Evolutionary conservation across 2,888 invertebrate genomes (phyloP).

Genomic region (Lacanobia oleracea): DNA sequence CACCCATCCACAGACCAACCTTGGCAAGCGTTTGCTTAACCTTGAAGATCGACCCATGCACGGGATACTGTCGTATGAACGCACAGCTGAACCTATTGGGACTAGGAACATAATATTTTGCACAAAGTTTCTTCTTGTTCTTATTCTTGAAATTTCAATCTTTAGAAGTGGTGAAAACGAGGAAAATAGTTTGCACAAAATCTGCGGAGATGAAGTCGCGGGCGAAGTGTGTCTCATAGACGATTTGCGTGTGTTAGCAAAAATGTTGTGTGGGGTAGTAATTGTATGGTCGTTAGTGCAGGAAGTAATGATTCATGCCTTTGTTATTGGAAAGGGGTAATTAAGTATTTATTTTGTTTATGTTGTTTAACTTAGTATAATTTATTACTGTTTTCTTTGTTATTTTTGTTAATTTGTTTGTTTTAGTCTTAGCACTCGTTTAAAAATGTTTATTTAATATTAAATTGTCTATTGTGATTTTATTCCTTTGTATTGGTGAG

Average conservation of each 20-base stretch:
- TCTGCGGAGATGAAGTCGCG: no score
- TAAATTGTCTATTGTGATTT: neutral
- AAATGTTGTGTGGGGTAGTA: slow-evolving; percentile 19
- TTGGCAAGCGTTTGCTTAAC: no score
- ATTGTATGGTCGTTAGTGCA: neutral
- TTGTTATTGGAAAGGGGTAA: neutral
- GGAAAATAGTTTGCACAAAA: no score
- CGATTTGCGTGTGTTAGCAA: slow-evolving; percentile 3
- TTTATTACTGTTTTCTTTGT: neutral
- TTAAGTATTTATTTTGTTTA: neutral
- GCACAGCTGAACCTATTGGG: no score
- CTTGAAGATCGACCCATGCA: no score
- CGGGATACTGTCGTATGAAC: no score
- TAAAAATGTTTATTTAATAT: neutral
- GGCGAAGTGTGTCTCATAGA: neutral
- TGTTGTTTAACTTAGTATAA: neutral
- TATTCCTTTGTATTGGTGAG: no score
- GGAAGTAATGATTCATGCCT: slow-evolving; percentile 5
- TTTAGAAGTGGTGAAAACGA: no score
- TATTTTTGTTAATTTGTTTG: neutral
- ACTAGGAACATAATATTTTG: no score
- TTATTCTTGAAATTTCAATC: no score
- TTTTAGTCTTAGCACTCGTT: neutral
- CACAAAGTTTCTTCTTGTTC: no score
- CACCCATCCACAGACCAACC: no score